Conservation (phyloP, 2,797 vertebrate genomes). For the Ispidina lecontei region DNA sequence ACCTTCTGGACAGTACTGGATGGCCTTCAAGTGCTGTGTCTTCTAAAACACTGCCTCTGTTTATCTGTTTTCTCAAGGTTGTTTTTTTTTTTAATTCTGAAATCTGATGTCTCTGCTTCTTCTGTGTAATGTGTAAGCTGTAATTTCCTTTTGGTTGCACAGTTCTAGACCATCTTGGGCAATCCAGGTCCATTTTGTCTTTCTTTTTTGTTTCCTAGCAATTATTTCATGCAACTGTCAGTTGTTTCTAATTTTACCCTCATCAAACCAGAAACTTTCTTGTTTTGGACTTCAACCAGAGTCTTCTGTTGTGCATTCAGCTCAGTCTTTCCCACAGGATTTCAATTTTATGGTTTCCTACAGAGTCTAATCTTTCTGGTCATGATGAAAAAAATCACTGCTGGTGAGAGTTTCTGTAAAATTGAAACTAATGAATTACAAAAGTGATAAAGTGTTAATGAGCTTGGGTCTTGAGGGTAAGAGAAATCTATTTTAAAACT, state of each 20-base stretch:
- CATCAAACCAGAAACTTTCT: not conserved
- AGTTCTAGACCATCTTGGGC: not conserved
- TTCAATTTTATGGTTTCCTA: slow-evolving; percentile 17
- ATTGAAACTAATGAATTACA: not conserved
- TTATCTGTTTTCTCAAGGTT: not conserved
- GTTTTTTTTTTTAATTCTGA: not conserved
- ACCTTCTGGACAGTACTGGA: not conserved
- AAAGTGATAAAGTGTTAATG: slow-evolving; percentile 18
- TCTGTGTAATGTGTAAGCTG: not conserved
- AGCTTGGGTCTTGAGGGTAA: not conserved
- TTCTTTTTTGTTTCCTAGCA: not conserved
- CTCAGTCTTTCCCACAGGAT: not conserved
- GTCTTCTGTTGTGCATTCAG: not conserved
- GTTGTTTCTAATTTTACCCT: not conserved
- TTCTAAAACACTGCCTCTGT: not conserved
- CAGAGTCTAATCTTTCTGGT: slow-evolving; percentile 14
- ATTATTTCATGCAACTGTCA: not conserved
- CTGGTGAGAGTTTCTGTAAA: not conserved
- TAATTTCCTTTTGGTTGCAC: not conserved
- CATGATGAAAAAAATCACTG: not conserved
- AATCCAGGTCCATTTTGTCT: not conserved
- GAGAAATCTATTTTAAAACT: slow-evolving; percentile 6
- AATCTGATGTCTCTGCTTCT: not conserved
- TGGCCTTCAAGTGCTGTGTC: not conserved
- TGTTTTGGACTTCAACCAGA: not conserved